Evolutionary conservation across 2,888 invertebrate species (phyloP), one percentile per base, ranked within the genome.

Genomic region (Torymus tubicola): DNA sequence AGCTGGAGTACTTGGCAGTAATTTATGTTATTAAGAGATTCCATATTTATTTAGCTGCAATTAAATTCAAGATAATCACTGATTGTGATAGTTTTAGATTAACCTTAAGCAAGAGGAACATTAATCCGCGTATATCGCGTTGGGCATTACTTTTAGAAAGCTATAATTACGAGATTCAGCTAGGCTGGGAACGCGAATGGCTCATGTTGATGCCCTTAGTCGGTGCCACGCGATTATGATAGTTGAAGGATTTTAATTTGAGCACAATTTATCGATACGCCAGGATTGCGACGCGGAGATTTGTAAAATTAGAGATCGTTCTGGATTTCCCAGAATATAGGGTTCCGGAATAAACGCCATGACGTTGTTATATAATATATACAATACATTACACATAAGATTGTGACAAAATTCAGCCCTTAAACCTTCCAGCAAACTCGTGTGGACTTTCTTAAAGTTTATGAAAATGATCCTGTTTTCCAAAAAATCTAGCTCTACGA

Each of bases 1-100:
- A 89, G 58, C 72, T 85, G 0, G 87, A 89, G 70, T 83, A 82
- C 31, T 76, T 89, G 2, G 87, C 88, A 0, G 83, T 87, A 0
- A 82, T 87, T 0, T 86, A 85, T 73, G 86, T 86, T 0, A 61
- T 88, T 0, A 72, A 84, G 14, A 80, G 87, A 12, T 87, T 88
- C 18, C 85, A 86, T 2, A 78, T 86, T 12, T 89, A 88, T 67
- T 52, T 89, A 0, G 81, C 78, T 0, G 86, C 86, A 0, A 79
- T 82, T 4, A 76, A 64, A 5, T 88, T 88, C 63, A 84, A 83
- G 14, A 84, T 89, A 0, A 42, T 86, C 1, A 88, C 87, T 0
- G 88, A 88, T 78, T 88, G 88, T 31, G 83, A 86, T 63, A 84
- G 83, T 68, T 84, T 84, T 67, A 71, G 82, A 0, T 52, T 86